A percentile compares a stretch with the other conserved stretches of the same genome.
Evolutionary conservation across 2,888 invertebrate genomes (phyloP).

Genomic region (Oscheius sp.): DNA sequence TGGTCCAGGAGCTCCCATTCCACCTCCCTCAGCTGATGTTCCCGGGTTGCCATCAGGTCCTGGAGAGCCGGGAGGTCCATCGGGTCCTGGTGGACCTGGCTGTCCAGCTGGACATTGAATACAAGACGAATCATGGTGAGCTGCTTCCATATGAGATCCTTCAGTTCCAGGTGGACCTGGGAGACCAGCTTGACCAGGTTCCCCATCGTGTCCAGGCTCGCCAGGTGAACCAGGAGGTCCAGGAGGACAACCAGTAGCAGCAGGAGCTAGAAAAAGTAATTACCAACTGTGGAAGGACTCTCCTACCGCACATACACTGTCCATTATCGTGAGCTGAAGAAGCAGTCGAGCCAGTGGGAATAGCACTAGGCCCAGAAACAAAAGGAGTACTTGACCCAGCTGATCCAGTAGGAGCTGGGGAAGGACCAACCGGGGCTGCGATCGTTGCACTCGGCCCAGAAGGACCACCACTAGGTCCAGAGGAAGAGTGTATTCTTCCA

Average conservation of each 20-base stretch:
- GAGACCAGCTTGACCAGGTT: constrained; percentile 62
- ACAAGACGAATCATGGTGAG: background rate
- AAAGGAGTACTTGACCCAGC: background rate
- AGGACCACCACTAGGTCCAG: constrained; percentile 38
- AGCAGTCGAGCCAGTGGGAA: background rate
- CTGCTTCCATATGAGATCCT: background rate
- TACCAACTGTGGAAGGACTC: background rate
- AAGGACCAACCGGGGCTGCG: background rate
- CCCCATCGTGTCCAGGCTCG: constrained; percentile 62
- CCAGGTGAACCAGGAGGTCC: constrained; percentile 67
- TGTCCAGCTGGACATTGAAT: constrained; percentile 19
- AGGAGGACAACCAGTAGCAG: constrained; percentile 58
- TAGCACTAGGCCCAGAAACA: background rate
- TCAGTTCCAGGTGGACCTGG: constrained; percentile 63
- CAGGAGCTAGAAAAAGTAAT: too few relatives aligned
- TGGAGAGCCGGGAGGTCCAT: constrained; percentile 1
- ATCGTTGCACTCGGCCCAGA: too few relatives aligned
- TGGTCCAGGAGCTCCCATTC: constrained; percentile 38
- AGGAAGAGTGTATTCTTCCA: background rate
- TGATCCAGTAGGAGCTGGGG: background rate
- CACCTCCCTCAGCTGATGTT: background rate
- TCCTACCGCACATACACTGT: constrained; percentile 59
- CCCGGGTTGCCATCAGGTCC: constrained; percentile 10
- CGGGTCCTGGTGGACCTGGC: constrained; percentile 9
- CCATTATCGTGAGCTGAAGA: constrained; percentile 37